Evolutionary conservation across 1,140 invertebrate species (phyloP), one percentile per base, ranked within the genome.

Genomic region (Pemphigus obesinymphae): DNA sequence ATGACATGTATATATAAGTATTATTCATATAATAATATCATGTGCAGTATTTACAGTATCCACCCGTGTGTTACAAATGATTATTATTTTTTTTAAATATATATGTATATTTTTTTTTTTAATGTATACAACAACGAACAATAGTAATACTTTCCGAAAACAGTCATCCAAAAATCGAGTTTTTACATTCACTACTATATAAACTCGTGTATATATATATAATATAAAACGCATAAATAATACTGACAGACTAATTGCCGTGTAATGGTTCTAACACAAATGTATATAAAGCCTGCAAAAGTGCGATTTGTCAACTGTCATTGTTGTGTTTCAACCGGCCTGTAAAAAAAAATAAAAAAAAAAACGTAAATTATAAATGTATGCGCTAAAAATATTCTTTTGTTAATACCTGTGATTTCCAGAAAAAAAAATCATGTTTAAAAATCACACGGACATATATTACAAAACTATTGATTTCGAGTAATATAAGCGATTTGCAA

Each of bases 231-330:
- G 23, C 68, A 45, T 70, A 70, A 70, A 70, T 70, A 70, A 70
- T 70, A 45, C 68, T 26, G 68, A 45, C 68, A 43, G 68, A 29
- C 68, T 70, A 70, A 70, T 70, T 70, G 68, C 40, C 68, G 40
- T 70, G 40, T 70, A 70, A 70, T 70, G 68, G 68, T 45, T 8
- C 23, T 70, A 45, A 70, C 68, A 45, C 68, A 43, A 70, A 70
- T 17, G 68, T 66, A 66, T n/a, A n/a, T 31, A 34, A 45, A 45
- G 40, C 68, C 68, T 70, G 68, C n/a, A 70, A 70, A 45, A 70
- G 68, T 45, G 68, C 40, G 68, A 70, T 70, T 70, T 70, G 68
- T 70, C 68, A 70, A 45, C 68, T 70, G 66, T 70, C 66, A 70
- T 70, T 70, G 66, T 70, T 43, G 20, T 61, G 37, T 43, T 70